Percentiles rank a stretch among this genome's conserved stretches.
These are phyloP conservation scores for Drosophila subobscura DNA, from an alignment of 1,140 invertebrate genomes.

Conservation along the genomic window DNA sequence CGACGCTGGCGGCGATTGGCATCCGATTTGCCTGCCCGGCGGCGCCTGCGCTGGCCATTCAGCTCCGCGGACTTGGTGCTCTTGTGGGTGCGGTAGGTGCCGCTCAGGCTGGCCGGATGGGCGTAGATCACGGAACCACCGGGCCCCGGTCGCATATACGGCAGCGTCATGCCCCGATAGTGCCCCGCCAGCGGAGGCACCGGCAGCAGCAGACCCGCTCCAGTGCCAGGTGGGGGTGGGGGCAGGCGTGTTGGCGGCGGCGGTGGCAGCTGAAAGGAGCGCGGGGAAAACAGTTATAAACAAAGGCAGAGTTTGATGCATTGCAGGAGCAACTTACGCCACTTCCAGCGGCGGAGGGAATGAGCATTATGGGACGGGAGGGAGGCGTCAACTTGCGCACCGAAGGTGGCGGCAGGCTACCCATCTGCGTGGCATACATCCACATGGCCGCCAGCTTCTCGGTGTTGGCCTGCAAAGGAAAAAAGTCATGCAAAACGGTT, in stretches of 20 bases:
- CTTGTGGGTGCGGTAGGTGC: conserved; percentile 74
- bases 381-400: conserved; percentile 61
- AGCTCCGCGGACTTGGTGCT: conserved; percentile 73
- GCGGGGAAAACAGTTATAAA: neutral
- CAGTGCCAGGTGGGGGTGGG: conserved; percentile 46
- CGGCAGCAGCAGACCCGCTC: conserved; percentile 43
- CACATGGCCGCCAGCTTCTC: conserved; percentile 79
- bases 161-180: conserved; percentile 70
- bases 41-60: conserved; percentile 64
- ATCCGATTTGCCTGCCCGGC: conserved; percentile 64
- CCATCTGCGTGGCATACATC: conserved; percentile 79
- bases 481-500: neutral
- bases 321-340: conserved; percentile 38
- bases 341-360: conserved; percentile 62
- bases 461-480: conserved; percentile 45
- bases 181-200: conserved; percentile 56
- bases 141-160: conserved; percentile 64
- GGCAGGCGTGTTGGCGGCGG: conserved; percentile 62
- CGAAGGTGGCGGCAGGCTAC: conserved; percentile 50
- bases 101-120: conserved; percentile 58
- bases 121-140: conserved; percentile 63
- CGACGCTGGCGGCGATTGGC: conserved; percentile 76
- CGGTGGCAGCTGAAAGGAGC: conserved; percentile 33
- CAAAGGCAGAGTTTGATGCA: neutral
- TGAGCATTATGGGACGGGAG: conserved; percentile 70